Base-by-base conservation (phyloP, 1,140 invertebrate genomes). In the Oedothorax gibbosus region DNA sequence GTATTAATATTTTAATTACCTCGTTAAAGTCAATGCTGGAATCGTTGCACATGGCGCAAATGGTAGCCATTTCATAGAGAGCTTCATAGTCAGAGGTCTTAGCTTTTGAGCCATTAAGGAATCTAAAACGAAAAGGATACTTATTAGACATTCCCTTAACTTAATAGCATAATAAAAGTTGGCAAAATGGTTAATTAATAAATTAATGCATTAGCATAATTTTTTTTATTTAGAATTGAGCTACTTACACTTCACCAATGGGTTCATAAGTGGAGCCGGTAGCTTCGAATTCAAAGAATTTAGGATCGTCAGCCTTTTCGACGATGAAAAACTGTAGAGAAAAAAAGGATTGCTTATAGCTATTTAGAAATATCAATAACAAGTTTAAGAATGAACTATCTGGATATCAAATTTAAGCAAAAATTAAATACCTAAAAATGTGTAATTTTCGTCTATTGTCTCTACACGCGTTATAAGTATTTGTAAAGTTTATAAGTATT, bases 1-100 rank as follows among this genome's bases (percentile, higher is more conserved):
- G 12, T 7, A 60, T 60, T 14, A 60, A 7, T 7, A 14, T 7
- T 5, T 60, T 60, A n/a, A 4, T 51, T 85, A 86, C 86, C 91
- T 99, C 98, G 91, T 99, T 99, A 92, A 98, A 99, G 91, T 99
- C 99, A 90, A 99, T 99, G 89, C 97, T 96, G 12, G 99, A 99
- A 91, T 99, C 99, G 90, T 99, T 99, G 92, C 99, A 99, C 96
- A 99, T 97, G 82, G 97, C 94, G 90, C 98, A 99, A 89, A 99
- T 97, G 50, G 97, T 99, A 62, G 95, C 93, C 81, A 99, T 88
- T 92, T 99, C 99, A 85, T 98, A 96, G 5, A 99, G 92, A 20
- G 94, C 93, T 87, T 99, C 96, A 90, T 93, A 98, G 80, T 99
- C 97, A 62, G 92, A 88, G 72, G 94, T 93, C 90, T 97, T 97